Base-by-base conservation (phyloP, 1,140 invertebrate genomes). In the Cardiocondyla obscurior region DNA sequence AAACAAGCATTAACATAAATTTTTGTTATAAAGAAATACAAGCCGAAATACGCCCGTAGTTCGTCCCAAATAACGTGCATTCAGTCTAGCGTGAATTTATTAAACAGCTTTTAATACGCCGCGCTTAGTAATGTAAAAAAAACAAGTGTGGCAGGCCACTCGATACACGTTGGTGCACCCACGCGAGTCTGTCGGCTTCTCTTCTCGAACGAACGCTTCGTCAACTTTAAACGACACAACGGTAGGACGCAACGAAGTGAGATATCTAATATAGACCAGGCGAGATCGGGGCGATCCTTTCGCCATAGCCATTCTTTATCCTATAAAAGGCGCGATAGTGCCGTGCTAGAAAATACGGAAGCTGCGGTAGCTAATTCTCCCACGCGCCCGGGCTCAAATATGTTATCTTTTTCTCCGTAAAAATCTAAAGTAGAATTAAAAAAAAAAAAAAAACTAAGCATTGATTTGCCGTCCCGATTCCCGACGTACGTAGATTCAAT, bases 261-360 rank as follows among this genome's bases (percentile, higher is more conserved):
- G 87, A 91, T 90, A 90, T 72, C 81, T 46, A 85, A 84, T 87
- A 90, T 90, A 87, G 82, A 28, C 62, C 64, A 60, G 22, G 62
- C 85, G 87, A 89, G 86, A 90, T 89, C 85, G 81, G 82, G 14
- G 55, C 49, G 46, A 87, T 88, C 85, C 22, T 39, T 0, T 55
- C n/a, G 16, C 25, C 58, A 42, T 33, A 67, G 28, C 81, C 74
- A 82, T 84, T 87, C 64, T 87, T 82, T 88, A 84, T 57, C 14
- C 82, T 70, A 53, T 88, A 77, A 72, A 89, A 88, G 90, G 81
- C 49, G 46, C 39, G 89, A 91, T 84, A 62, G 30, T 19, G 22
- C 60, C n/a, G 30, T 46, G 53, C 33, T 60, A 64, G 42, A 19
- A 84, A 87, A 87, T 87, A 86, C 85, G 60, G 86, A 62, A 87